Evolutionary conservation across 2,113 vertebrate species (phyloP), one percentile per base, ranked within the genome.

Genomic region (Falcunculus frontatus): DNA sequence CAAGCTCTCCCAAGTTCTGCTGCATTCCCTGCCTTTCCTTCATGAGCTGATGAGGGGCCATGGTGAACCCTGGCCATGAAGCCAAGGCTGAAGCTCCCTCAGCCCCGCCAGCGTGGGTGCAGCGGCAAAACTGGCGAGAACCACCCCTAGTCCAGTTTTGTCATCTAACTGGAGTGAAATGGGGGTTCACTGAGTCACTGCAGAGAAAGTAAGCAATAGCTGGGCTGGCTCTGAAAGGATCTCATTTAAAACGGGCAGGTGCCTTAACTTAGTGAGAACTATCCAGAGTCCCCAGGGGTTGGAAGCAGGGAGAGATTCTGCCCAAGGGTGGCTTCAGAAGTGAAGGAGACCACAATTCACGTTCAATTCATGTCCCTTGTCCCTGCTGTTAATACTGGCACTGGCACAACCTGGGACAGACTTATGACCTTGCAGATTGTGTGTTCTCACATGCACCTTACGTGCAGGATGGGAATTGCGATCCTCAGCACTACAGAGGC

Each of bases 31-130:
- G 33, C 55, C 41, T 46, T 2, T 18, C 15, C 7, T 46, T 49
- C 7, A 68, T 0, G 10, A 41, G 39, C 44, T 41, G 6, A 14
- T 16, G 23, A n/a, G 16, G 37, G 47, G 21, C 50, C 42, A 35
- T 2, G 37, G 17, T 23, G 73, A 50, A 62, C 42, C 50, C 9
- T 33, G 27, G n/a, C 39, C 14, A 5, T 7, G 41, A 35, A 29
- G 30, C 16, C 2, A 13, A 84, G 41, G 63, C 39, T 39, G 68
- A 57, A 84, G 79, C 26, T 82, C 50, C 49, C 80, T 67, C 59
- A 80, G 67, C 32, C 59, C 44, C 50, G 42, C 26, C 3, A 6
- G 49, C 0, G 3, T 0, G 0, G 13, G n/a, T 13, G 7, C 50
- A 74, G 32, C 0, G 1, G 55, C 27, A 70, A 27, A 92, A 84